Conservation (phyloP, 2,888 invertebrate genomes). For the Drosophila pseudotakahashii region DNA sequence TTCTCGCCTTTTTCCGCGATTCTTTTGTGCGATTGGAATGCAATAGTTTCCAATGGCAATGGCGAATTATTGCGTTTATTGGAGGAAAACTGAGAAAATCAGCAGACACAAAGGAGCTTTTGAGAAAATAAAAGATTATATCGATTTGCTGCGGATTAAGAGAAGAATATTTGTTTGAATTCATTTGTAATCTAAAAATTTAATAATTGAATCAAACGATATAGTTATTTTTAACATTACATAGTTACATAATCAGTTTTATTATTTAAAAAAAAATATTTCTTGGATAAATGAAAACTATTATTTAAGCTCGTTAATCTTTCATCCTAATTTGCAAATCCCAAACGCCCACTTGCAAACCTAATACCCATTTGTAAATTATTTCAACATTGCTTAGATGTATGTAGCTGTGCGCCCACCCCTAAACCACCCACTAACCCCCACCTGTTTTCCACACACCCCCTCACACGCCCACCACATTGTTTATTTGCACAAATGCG, state of each 20-base stretch:
- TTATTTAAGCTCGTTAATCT: neutral
- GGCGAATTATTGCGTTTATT: conserved; percentile 17
- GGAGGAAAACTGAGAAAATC: conserved; percentile 5
- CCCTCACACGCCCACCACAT: conserved; percentile 25
- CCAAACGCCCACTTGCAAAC: conserved; percentile 4
- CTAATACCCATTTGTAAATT: conserved; percentile 16
- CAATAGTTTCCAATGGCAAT: conserved; percentile 36
- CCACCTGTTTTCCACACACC: conserved; percentile 16
- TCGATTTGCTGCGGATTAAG: too few relatives aligned
- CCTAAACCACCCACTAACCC: conserved; percentile 12
- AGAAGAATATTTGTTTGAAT: too few relatives aligned
- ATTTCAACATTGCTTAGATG: conserved; percentile 12
- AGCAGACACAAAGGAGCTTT: conserved; percentile 9
- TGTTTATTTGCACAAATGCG: conserved; percentile 79
- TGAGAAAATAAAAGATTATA: neutral
- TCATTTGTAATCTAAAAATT: too few relatives aligned
- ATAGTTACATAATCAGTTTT: neutral
- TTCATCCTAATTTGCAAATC: neutral
- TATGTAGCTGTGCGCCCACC: conserved; percentile 12
- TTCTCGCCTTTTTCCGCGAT: conserved; percentile 11
- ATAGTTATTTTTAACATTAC: too few relatives aligned
- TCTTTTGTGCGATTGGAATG: conserved; percentile 21
- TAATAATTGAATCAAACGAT: too few relatives aligned
- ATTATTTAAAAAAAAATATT: neutral
- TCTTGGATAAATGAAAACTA: neutral